Conservation (phyloP, 2,888 invertebrate genomes). For the Dysmachus trigonus region DNA sequence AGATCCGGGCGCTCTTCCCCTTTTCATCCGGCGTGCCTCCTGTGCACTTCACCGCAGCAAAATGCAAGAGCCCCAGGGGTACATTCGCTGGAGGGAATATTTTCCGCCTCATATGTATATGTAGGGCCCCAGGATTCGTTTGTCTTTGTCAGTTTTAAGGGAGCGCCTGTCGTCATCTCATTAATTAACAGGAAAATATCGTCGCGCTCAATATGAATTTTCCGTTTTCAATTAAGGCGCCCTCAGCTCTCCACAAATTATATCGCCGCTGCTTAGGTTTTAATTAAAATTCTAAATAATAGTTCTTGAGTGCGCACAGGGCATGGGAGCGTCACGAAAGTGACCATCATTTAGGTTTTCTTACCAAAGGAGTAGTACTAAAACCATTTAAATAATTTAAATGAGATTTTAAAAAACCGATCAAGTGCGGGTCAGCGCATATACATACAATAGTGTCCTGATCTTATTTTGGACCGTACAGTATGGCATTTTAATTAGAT, state of each 20-base stretch:
- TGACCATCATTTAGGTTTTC: not conserved
- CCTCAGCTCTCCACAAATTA: not conserved
- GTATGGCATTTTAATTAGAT: not conserved
- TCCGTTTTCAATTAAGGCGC: slow-evolving; percentile 30
- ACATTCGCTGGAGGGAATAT: not conserved
- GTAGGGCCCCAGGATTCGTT: not conserved
- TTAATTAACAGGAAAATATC: slow-evolving; percentile 31
- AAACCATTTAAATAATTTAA: not conserved
- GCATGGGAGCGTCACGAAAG: not conserved
- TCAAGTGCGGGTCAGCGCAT: not conserved
- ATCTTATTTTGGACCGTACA: not conserved
- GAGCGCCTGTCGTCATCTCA: slow-evolving; percentile 12
- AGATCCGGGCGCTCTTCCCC: not conserved
- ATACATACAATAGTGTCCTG: not conserved
- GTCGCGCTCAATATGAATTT: slow-evolving; percentile 19
- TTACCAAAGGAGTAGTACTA: not conserved
- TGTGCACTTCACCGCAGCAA: not conserved
- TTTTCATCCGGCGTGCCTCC: not conserved
- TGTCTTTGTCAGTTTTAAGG: slow-evolving; percentile 13
- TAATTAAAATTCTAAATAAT: not conserved
- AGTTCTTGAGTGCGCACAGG: not conserved
- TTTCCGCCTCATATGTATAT: not conserved
- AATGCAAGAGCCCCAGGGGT: not conserved
- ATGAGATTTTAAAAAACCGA: not conserved
- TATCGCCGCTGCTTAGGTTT: not conserved